Percentiles rank a stretch among this genome's conserved stretches.
phyloP scores from a whole-genome alignment of 2,888 invertebrate species.

The Allacma fusca region DNA sequence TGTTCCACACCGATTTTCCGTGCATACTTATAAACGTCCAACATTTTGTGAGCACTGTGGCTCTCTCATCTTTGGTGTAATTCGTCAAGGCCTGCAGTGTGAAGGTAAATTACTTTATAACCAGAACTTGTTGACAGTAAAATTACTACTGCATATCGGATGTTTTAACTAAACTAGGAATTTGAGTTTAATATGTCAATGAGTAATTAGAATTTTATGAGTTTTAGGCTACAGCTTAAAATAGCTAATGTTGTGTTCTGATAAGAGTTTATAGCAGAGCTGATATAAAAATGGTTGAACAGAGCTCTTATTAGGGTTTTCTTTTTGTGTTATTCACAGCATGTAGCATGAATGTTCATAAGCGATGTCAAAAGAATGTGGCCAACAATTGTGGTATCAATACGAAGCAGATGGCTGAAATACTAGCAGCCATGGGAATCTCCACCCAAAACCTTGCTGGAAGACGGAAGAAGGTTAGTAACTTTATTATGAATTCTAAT shows the following conservation, averaged over 20 bases:
- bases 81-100: constrained; percentile 96
- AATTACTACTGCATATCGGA: background rate
- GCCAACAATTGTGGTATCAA: constrained; percentile 99
- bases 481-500: too few relatives aligned
- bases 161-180: too few relatives aligned
- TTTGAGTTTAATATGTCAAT: too few relatives aligned
- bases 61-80: constrained; percentile 93
- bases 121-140: constrained; percentile 36
- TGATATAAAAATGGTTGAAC: too few relatives aligned
- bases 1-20: constrained; percentile 94
- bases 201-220: too few relatives aligned
- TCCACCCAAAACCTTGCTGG: constrained; percentile 81
- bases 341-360: constrained; percentile 97
- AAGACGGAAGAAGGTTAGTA: constrained; percentile 63
- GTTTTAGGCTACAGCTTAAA: too few relatives aligned
- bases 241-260: too few relatives aligned
- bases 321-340: constrained; percentile 67
- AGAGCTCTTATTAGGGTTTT: too few relatives aligned
- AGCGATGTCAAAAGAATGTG: constrained; percentile 98
- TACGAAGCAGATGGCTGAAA: constrained; percentile 94
- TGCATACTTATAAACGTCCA: constrained; percentile 96
- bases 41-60: constrained; percentile 99
- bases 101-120: too few relatives aligned
- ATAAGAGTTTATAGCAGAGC: too few relatives aligned
- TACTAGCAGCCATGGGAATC: constrained; percentile 90